These are phyloP conservation scores for Drymonia ruficornis DNA, from an alignment of 2,888 invertebrate genomes.

Conservation along the genomic window DNA sequence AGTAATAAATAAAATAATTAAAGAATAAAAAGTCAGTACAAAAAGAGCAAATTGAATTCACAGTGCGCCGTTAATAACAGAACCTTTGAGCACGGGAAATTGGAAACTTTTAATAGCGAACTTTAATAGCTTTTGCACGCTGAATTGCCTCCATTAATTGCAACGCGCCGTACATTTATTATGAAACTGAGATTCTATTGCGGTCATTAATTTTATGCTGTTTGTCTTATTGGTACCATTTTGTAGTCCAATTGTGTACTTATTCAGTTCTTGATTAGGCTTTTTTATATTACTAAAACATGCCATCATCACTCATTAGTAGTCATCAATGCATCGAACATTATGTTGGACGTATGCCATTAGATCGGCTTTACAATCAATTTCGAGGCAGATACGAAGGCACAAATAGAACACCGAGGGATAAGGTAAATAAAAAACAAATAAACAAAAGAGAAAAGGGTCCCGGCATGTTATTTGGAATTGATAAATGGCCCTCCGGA, in stretches of 20 bases:
- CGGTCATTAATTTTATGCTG: conserved; percentile 46
- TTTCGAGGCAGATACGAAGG: conserved; percentile 72
- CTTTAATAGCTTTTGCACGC: conserved; percentile 68
- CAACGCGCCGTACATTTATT: conserved; percentile 52
- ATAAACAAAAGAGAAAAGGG: conserved; percentile 77
- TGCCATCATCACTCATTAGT: conserved; percentile 64
- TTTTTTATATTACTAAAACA: conserved; percentile 40
- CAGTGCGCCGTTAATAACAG: conserved; percentile 54
- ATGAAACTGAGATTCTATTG: conserved; percentile 56
- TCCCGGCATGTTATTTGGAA: conserved; percentile 83
- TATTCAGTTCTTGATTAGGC: conserved; percentile 35
- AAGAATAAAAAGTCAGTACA: conserved; percentile 57
- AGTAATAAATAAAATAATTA: conserved; percentile 70
- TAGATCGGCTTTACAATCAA: conserved; percentile 81
- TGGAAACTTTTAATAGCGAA: conserved; percentile 68
- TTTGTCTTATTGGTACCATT: conserved; percentile 48
- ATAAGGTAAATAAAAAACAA: conserved; percentile 82
- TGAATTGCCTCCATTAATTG: conserved; percentile 70
- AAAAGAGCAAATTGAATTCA: conserved; percentile 52
- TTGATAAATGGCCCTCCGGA: conserved; percentile 83
- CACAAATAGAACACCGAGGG: conserved; percentile 72
- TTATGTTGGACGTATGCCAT: conserved; percentile 73
- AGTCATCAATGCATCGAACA: conserved; percentile 74
- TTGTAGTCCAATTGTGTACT: conserved; percentile 37
- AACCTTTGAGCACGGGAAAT: conserved; percentile 59